Evolutionary conservation across 2,113 vertebrate genomes (phyloP), one percentile per base, ranked within the genome.

Genomic region (Lipophrys pholis): DNA sequence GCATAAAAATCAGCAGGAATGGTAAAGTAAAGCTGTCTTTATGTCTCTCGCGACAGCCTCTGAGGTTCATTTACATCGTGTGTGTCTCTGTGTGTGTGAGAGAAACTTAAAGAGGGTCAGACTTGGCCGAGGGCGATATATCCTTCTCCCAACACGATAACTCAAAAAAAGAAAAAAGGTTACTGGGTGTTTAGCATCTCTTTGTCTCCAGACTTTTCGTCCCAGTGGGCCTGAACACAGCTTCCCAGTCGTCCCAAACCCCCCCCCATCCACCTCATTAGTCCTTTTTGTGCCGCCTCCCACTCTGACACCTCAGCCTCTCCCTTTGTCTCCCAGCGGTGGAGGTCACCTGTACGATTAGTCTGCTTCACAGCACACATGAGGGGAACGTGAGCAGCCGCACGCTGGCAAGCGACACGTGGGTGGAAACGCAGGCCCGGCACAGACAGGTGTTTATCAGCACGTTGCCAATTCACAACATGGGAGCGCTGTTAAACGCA

Each of bases 341-440:
- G 61, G 69, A 85, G 79, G 81, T 81, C 76, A 84, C 74, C 71
- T 81, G 69, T 84, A 76, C 80, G 80, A 76, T 74, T 60, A 36
- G 60, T 48, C 54, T 8, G 58, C 73, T 81, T 67, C 56, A 69
- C 50, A 76, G 60, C 70, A 42, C 69, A 63, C 21, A 57, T 42
- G 56, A 51, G 41, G 49, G 58, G 11, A 16, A 36, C 56, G 51
- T 12, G 60, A 56, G 42, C 36, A 5, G 54, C 8, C 68, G 59
- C 54, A 42, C 46, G 63, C 40, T 30, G 38, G 17, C 8, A 11
- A 11, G 69, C 40, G 40, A 53, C 16, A 64, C 68, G 69, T n/a
- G 38, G 21, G 40, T 16, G 11, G 43, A 68, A 59, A 30, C 40
- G 11, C 8, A 5, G 52, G 16, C 49, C 15, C 16, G 21, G 53